A percentile compares a stretch with the other conserved stretches of the same genome.
phyloP scores from a whole-genome alignment of 1,140 invertebrate genomes.

The Pogonomyrmex barbatus region DNA sequence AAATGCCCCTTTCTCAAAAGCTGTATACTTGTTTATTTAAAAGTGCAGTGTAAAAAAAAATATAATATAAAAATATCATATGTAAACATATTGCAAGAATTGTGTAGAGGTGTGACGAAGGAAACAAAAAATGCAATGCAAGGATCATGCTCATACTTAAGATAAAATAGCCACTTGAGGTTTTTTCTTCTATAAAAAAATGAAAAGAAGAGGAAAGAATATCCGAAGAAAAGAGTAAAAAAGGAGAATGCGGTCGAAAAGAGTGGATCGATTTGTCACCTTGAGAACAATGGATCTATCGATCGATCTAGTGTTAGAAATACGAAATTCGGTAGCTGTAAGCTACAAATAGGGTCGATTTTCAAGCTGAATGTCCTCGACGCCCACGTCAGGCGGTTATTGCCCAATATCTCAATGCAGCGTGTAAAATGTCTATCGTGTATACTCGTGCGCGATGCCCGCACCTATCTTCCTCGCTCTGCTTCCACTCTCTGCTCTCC shows the following conservation, averaged over 20 bases:
- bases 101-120: not conserved
- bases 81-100: not conserved
- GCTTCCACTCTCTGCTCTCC: slow-evolving; percentile 64
- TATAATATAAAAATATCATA: not conserved
- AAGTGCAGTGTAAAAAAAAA: not conserved
- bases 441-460: slow-evolving; percentile 55
- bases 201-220: not conserved
- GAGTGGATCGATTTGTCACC: not conserved
- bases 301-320: not conserved
- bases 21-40: not conserved
- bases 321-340: not conserved
- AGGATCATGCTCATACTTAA: not conserved
- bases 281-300: not conserved
- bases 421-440: slow-evolving; percentile 46
- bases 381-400: slow-evolving; percentile 50
- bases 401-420: slow-evolving; percentile 62
- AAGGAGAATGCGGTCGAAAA: not conserved
- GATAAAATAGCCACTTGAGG: not conserved
- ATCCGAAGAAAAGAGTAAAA: not conserved
- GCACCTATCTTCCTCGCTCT: slow-evolving; percentile 30
- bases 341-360: not conserved
- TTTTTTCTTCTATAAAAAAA: not conserved
- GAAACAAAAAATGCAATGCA: not conserved
- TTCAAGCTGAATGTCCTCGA: slow-evolving; percentile 33
- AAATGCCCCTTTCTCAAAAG: not conserved